Base-by-base conservation (phyloP, 2,113 vertebrate species). In the Anhinga rufa region DNA sequence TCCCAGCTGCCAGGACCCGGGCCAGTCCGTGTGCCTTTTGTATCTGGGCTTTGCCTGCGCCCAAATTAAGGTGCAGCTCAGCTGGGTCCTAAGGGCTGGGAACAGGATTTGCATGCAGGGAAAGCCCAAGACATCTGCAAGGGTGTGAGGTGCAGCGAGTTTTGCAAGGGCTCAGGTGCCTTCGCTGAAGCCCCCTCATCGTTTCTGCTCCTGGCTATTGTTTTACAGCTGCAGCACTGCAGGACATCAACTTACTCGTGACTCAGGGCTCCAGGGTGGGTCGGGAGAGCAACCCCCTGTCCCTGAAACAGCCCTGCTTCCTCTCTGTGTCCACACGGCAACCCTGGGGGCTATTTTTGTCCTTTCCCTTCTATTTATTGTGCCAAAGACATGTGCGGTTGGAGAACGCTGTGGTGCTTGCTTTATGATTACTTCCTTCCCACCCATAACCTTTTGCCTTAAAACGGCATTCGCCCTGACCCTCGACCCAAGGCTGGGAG, bases 371-470 rank as follows among this genome's bases (percentile, higher is more conserved):
- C 95, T 92, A 70, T 94, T 92, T 86, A 13, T 81, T 58, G 77
- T 69, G 51, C 46, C 51, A 4, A 25, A 93, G 55, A 62, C 29
- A 2, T 46, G 82, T 60, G 90, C 0, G 17, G 55, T 38, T 21
- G 28, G 54, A 62, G 72, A 46, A n/a, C 7, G 21, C 82, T 10
- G 46, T 7, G 38, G 26, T 70, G 83, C 80, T 92, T 91, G 91
- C 88, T 93, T 77, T 69, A 17, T 18, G 68, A 86, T 86, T 40
- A 52, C 70, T 97, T 95, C 92, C 95, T 93, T 95, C 87, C 92
- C 88, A 2, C 84, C 93, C 81, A 20, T 86, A 95, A 90, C 88
- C 93, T 92, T 93, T 88, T 62, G 77, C 87, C 92, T 96, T 78
- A 32, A 81, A 87, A 48, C 3, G 10, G 84, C 90, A 89, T 93